Conservation (phyloP, 2,888 invertebrate species). For the Hesperia comma region DNA sequence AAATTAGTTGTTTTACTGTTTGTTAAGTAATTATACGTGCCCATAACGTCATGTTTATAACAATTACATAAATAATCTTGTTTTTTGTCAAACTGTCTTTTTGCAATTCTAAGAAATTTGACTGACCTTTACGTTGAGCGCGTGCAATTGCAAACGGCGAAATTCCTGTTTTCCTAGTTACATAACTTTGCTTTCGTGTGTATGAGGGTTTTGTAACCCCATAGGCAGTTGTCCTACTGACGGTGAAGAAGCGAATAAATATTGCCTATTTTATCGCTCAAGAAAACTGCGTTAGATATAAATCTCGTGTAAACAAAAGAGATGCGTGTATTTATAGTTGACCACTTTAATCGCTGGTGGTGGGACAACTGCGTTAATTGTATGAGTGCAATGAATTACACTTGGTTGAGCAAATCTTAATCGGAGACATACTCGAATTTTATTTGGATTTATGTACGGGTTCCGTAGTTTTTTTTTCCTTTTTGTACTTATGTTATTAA, state of each 20-base stretch:
- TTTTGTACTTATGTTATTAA: too few species aligned
- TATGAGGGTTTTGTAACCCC: neutral
- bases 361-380: too few species aligned
- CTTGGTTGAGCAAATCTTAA: neutral
- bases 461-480: too few species aligned
- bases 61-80: neutral
- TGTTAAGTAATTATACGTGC: slow-evolving; percentile 3
- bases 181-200: neutral
- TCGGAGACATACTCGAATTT: too few species aligned
- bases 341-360: too few species aligned
- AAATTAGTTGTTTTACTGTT: neutral
- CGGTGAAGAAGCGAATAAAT: too few species aligned
- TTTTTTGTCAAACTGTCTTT: neutral
- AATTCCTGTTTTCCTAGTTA: slow-evolving; percentile 1
- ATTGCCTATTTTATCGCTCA: too few species aligned
- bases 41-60: neutral
- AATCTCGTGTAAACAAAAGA: too few species aligned
- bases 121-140: neutral
- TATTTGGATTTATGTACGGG: too few species aligned
- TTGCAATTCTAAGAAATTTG: neutral
- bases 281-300: too few species aligned
- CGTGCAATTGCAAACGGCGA: neutral
- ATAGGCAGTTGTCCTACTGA: too few species aligned
- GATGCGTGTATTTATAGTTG: too few species aligned
- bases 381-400: neutral